phyloP scores from a whole-genome alignment of 2,888 invertebrate species.

The Endotricha flammealis region DNA sequence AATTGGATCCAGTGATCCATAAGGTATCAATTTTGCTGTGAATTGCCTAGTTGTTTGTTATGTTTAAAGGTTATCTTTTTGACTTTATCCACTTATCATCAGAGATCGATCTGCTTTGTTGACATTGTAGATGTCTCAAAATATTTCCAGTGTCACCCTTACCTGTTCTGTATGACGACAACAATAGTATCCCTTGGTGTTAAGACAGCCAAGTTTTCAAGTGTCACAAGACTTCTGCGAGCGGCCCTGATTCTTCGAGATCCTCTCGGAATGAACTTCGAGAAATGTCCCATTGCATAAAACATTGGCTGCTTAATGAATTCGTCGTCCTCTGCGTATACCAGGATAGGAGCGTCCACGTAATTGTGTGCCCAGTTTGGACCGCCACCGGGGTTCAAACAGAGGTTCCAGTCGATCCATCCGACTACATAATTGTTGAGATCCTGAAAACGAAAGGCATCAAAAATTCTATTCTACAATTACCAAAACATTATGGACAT shows the following conservation, averaged over 20 bases:
- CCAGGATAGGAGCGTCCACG: conserved; percentile 87
- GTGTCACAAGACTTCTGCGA: conserved; percentile 32
- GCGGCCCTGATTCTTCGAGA: conserved; percentile 57
- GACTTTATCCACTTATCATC: too few relatives aligned
- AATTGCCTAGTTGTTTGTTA: too few relatives aligned
- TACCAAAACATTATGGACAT: too few relatives aligned
- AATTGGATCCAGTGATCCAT: too few relatives aligned
- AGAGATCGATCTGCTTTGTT: too few relatives aligned
- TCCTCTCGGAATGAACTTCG: conserved; percentile 82
- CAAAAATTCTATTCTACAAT: too few relatives aligned
- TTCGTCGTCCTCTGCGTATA: conserved; percentile 73
- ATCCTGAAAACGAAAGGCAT: conserved; percentile 71
- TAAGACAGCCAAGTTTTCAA: conserved; percentile 47
- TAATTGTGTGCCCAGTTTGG: conserved; percentile 89
- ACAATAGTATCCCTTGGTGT: conserved; percentile 47
- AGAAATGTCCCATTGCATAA: conserved; percentile 90
- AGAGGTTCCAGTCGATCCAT: conserved; percentile 96
- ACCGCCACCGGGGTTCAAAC: conserved; percentile 84
- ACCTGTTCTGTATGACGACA: conserved; percentile 54
- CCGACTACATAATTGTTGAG: conserved; percentile 86
- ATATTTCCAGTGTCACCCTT: too few relatives aligned
- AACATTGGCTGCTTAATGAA: conserved; percentile 94
- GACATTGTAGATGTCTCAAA: too few relatives aligned
- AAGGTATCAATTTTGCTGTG: too few relatives aligned
- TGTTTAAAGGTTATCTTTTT: too few relatives aligned